Percentiles rank a stretch among this genome's conserved stretches.
phyloP scores from a whole-genome alignment of 1,140 invertebrate species.

The Drosophila eugracilis region DNA sequence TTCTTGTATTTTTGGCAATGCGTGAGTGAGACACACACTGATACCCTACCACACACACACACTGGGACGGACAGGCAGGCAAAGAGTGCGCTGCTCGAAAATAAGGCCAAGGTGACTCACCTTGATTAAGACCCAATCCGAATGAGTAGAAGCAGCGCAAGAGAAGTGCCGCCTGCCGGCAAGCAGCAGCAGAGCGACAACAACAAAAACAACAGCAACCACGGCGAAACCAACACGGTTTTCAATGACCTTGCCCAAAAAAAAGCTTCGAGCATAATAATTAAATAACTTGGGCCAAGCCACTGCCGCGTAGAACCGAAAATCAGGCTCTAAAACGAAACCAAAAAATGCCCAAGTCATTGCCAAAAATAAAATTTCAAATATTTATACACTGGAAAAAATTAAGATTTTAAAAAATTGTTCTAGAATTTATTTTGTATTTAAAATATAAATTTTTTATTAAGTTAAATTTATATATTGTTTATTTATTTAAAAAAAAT shows the following conservation, averaged over 20 bases:
- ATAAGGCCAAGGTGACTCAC: conserved; percentile 85
- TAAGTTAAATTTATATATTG: too few species aligned
- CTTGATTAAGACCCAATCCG: conserved; percentile 80
- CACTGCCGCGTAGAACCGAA: conserved; percentile 69
- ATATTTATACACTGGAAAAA: not conserved
- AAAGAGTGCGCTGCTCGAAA: conserved; percentile 81
- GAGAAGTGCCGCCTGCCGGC: conserved; percentile 51
- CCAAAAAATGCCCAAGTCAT: conserved; percentile 44
- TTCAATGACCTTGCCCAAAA: conserved; percentile 79
- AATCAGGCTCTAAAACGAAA: conserved; percentile 68
- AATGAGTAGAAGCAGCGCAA: conserved; percentile 68
- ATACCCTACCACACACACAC: conserved; percentile 9
- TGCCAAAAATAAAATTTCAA: conserved; percentile 22
- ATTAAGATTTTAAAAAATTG: not conserved
- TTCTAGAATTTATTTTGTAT: not conserved
- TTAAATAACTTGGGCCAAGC: conserved; percentile 73
- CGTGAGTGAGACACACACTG: conserved; percentile 61
- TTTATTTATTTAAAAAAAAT: too few species aligned
- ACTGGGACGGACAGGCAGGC: conserved; percentile 26
- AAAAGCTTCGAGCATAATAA: conserved; percentile 80
- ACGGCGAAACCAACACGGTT: conserved; percentile 36
- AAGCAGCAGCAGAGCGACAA: conserved; percentile 25
- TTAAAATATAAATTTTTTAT: not conserved
- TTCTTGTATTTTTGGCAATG: conserved; percentile 69
- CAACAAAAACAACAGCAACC: conserved; percentile 27